Conservation (phyloP, 2,888 invertebrate species). For the Caenorhabditis auriculariae region DNA sequence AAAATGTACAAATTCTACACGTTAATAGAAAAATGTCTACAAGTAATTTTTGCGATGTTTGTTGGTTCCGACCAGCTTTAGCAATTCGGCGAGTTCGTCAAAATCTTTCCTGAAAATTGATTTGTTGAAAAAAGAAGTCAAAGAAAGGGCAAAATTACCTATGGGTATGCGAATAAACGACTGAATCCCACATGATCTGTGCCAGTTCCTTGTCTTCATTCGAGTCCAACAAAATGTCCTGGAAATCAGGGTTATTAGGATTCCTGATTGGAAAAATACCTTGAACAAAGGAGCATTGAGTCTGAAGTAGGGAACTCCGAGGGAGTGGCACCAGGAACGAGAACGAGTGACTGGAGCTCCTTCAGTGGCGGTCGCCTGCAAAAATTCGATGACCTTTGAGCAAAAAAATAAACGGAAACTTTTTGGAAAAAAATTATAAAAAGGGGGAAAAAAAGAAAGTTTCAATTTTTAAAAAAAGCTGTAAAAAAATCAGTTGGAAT, state of each 20-base stretch:
- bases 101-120: slow-evolving; percentile 38
- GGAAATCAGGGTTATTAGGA: not conserved
- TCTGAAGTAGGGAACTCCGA: slow-evolving; percentile 79
- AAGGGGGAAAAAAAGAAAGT: no score
- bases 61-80: slow-evolving; percentile 37
- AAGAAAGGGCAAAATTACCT: slow-evolving; percentile 9
- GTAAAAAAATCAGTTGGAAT: no score
- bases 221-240: slow-evolving; percentile 54
- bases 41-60: slow-evolving; percentile 17
- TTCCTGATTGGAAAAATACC: slow-evolving; percentile 3
- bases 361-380: slow-evolving; percentile 84
- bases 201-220: slow-evolving; percentile 55
- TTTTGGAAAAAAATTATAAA: no score
- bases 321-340: slow-evolving; percentile 85
- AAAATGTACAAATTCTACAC: not conserved
- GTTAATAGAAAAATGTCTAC: slow-evolving; percentile 4
- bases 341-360: slow-evolving; percentile 91
- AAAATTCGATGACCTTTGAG: not conserved
- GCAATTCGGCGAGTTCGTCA: slow-evolving; percentile 31
- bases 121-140: not conserved
- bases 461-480: no score
- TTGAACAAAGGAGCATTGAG: slow-evolving; percentile 83
- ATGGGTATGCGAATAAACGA: slow-evolving; percentile 52
- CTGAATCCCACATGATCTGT: slow-evolving; percentile 60
- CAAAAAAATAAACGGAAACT: no score